Base-by-base conservation (phyloP, 2,113 vertebrate species). In the Trichechus manatus region DNA sequence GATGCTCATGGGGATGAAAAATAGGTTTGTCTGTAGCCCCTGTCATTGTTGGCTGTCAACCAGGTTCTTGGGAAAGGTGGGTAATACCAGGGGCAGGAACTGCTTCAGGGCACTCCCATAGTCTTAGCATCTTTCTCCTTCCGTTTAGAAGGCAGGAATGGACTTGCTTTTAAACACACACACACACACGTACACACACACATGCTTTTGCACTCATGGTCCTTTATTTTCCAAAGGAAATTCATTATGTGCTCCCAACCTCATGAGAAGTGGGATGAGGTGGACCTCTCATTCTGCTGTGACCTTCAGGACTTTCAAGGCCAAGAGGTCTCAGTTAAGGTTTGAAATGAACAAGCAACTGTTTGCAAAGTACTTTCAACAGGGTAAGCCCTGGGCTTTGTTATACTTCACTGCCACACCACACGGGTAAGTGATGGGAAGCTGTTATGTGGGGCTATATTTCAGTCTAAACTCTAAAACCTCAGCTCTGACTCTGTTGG, bases 401-500 rank as follows among this genome's bases (percentile, higher is more conserved):
- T 15, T 22, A 56, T 23, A 17, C 4, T 20, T 31, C 13, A 23
- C 42, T 17, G 59, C 13, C 23, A 15, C 2, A 0, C 2, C 33
- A 14, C 9, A 3, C 2, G 3, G 3, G 23, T 9, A 23, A 2
- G 14, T 39, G 39, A 47, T 3, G 9, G 77, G 29, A 25, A 27
- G 89, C n/a, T 78, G 22, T 42, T 17, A 10, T 33, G 70, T 0
- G 8, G 53, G 29, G 15, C 4, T 22, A 5, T 5, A 3, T 79
- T 23, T 56, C 50, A 3, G 33, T 22, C 7, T 4, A 27, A 13
- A 14, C 39, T 11, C 75, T 66, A 42, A 50, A 70, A 29, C 39
- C 33, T 68, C 81, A 33, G 23, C 19, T 78, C 33, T 36, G 23
- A 53, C 20, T n/a, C 31, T 61, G 0, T 31, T 29, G 14, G 81